Conservation (phyloP, 2,113 vertebrate genomes). For the Azemiops feae region DNA sequence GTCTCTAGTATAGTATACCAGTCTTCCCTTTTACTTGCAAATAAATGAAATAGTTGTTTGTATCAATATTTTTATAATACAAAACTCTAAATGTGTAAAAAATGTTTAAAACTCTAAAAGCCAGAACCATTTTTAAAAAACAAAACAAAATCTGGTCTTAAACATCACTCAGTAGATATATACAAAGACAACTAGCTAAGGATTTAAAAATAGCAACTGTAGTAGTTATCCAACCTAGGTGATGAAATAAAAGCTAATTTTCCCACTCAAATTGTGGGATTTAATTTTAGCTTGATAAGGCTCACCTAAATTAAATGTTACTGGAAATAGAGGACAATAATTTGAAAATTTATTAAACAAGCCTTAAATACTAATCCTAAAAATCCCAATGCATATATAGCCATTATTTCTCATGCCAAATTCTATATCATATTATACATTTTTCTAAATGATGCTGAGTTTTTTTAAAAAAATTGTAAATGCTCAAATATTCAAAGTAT, state of each 20-base stretch:
- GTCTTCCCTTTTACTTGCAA: constrained; percentile 10
- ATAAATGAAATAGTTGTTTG: constrained; percentile 3
- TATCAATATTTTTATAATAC: constrained; percentile 2
- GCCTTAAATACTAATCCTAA: neutral
- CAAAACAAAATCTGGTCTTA: neutral
- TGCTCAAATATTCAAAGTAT: neutral
- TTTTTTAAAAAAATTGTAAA: neutral
- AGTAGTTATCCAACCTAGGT: neutral
- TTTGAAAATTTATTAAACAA: neutral
- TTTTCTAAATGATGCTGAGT: neutral
- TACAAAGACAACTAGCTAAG: neutral
- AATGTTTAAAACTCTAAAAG: neutral
- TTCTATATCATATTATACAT: neutral
- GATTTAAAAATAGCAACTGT: neutral
- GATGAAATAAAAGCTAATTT: neutral
- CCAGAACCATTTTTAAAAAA: neutral
- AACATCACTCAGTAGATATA: neutral
- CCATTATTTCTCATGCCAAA: neutral
- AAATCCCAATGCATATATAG: neutral
- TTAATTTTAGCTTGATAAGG: neutral
- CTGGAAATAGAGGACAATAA: neutral
- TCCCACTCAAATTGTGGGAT: neutral
- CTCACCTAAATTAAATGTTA: neutral
- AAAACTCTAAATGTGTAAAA: neutral
- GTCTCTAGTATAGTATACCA: neutral